phyloP scores from a whole-genome alignment of 2,113 vertebrate species.

The Pongo pygmaeus region DNA sequence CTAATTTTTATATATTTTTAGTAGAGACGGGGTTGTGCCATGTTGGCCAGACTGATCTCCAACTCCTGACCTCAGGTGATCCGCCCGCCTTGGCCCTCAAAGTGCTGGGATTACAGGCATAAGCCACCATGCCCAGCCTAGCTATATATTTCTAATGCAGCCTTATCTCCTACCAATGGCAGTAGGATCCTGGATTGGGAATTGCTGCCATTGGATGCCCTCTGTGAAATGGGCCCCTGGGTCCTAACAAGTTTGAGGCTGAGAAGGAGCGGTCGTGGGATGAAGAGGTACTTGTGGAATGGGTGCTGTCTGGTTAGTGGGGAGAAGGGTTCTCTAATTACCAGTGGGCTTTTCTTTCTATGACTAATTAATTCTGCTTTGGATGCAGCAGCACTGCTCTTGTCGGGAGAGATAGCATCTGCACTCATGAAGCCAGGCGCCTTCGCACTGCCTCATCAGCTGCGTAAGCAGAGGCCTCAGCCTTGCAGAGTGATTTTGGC shows the following conservation, averaged over 20 bases:
- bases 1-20: too few relatives aligned
- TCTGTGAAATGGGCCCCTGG: not conserved
- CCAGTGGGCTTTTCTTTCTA: not conserved
- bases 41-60: too few relatives aligned
- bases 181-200: not conserved
- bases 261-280: not conserved
- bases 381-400: not conserved
- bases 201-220: not conserved
- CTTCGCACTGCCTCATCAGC: not conserved
- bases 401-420: not conserved
- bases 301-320: not conserved
- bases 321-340: not conserved
- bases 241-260: not conserved
- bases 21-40: too few relatives aligned
- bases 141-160: not conserved
- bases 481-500: not conserved
- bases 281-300: not conserved
- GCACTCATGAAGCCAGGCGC: not conserved
- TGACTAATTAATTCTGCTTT: conserved; percentile 21
- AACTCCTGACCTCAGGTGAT: too few relatives aligned
- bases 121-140: not conserved
- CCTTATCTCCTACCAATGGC: not conserved
- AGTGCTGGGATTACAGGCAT: not conserved
- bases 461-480: not conserved
- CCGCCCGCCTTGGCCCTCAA: too few relatives aligned